These are phyloP conservation scores for Radopholus similis DNA, from an alignment of 1,140 invertebrate species.

Conservation along the genomic window DNA sequence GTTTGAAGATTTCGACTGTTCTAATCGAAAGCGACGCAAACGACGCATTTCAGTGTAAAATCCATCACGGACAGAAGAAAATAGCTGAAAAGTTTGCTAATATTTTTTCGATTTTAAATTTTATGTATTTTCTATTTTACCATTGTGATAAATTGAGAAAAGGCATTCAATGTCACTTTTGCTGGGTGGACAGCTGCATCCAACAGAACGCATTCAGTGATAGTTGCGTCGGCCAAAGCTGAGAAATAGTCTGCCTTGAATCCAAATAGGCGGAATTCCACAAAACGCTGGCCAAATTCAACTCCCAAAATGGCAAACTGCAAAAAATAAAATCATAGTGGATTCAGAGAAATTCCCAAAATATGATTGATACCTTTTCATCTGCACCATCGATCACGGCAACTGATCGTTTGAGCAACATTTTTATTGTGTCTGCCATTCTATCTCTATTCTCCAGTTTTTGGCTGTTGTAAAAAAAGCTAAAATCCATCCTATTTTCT, in stretches of 20 bases:
- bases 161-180: conserved; percentile 48
- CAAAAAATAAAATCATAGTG: no score
- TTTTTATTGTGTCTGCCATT: conserved; percentile 49
- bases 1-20: conserved; percentile 48
- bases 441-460: conserved; percentile 44
- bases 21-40: conserved; percentile 36
- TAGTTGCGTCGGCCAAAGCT: conserved; percentile 51
- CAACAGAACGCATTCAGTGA: conserved; percentile 48
- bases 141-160: conserved; percentile 56
- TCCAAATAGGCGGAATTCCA: conserved; percentile 36
- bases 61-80: conserved; percentile 52
- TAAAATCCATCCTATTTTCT: conserved; percentile 46
- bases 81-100: conserved; percentile 39
- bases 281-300: conserved; percentile 48
- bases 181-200: conserved; percentile 56
- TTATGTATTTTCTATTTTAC: conserved; percentile 28
- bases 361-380: conserved; percentile 34
- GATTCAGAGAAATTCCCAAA: background rate
- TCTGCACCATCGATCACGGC: conserved; percentile 52
- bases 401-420: conserved; percentile 52
- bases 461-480: conserved; percentile 40
- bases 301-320: conserved; percentile 44
- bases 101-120: no score
- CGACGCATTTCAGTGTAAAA: conserved; percentile 56
- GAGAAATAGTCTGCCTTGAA: conserved; percentile 59